Base-by-base conservation (phyloP, 2,797 vertebrate genomes). In the Graptemys geographica region DNA sequence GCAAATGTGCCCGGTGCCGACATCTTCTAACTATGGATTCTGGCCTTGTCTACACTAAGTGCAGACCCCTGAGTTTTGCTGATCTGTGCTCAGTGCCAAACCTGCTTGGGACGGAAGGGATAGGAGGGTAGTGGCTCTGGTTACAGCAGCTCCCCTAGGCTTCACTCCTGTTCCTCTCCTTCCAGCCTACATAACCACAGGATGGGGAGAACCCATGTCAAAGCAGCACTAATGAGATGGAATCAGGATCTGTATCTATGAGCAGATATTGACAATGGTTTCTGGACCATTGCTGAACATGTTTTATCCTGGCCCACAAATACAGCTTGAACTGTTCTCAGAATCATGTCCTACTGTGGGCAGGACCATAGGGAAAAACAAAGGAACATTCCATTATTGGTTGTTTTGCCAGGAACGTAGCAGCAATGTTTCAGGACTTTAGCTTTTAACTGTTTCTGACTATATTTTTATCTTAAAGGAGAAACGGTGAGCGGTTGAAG, bases 391-490 rank as follows among this genome's bases (percentile, higher is more conserved):
- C 90, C 92, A 96, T 81, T 47, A 56, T 89, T 69, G 83, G 81
- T 74, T 87, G 93, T 92, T 84, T 92, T 95, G 81, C 94, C 95
- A 93, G 94, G 85, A 88, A 51, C 31, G 79, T 69, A 55, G 94
- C 78, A 83, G 69, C 78, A 69, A 37, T 86, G 84, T 93, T 94
- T 94, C 87, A 57, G 83, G 79, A 83, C 52, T 95, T 95, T 90
- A 92, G 92, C 92, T 94, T 76, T 94, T 94, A 94, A 96, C 93
- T 94, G 76, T 89, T 92, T 59, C 90, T 93, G 81, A 72, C 79
- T 83, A 84, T 84, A 90, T 84, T 96, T 91, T 78, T 91, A 57
- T 97, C 94, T 96, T 94, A 84, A 41, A 72, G 11, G 19, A 5
- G 37, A 72, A 23, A 72, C 5, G 4, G 59, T 62, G 69, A 72